Evolutionary conservation across 2,113 vertebrate genomes (phyloP).

Genomic region (Colaptes auratus): DNA sequence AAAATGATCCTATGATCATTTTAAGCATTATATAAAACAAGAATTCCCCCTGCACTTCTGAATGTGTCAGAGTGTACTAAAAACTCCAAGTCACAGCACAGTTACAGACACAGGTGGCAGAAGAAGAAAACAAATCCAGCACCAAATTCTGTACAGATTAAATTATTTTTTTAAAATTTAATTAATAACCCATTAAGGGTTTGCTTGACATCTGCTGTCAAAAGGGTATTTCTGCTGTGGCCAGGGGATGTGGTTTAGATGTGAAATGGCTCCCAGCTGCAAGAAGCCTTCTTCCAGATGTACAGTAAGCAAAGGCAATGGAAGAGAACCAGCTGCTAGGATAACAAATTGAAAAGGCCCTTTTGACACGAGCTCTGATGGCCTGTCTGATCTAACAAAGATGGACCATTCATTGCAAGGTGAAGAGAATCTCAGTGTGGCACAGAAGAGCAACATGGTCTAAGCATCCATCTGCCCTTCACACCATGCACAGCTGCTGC

Average conservation of each 20-base stretch:
- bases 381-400: constrained; percentile 71
- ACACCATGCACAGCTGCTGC: constrained; percentile 9
- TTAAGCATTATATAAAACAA: background rate
- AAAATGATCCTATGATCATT: background rate
- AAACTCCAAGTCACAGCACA: background rate
- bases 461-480: background rate
- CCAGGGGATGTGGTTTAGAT: constrained; percentile 69
- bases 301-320: constrained; percentile 68
- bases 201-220: constrained; percentile 59
- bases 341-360: constrained; percentile 71
- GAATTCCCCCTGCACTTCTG: background rate
- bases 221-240: constrained; percentile 70
- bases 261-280: constrained; percentile 82
- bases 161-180: constrained; percentile 1
- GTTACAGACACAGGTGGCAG: background rate
- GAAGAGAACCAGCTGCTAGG: constrained; percentile 77
- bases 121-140: background rate
- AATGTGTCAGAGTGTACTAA: background rate
- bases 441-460: background rate
- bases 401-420: constrained; percentile 65
- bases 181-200: constrained; percentile 51
- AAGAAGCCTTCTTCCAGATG: constrained; percentile 74
- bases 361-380: constrained; percentile 59
- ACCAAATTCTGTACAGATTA: background rate
- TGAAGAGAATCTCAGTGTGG: constrained; percentile 47